Percentiles rank a stretch among this genome's conserved stretches.
Conservation (phyloP, 2,113 vertebrate species). For the Daphoenositta chrysoptera region DNA sequence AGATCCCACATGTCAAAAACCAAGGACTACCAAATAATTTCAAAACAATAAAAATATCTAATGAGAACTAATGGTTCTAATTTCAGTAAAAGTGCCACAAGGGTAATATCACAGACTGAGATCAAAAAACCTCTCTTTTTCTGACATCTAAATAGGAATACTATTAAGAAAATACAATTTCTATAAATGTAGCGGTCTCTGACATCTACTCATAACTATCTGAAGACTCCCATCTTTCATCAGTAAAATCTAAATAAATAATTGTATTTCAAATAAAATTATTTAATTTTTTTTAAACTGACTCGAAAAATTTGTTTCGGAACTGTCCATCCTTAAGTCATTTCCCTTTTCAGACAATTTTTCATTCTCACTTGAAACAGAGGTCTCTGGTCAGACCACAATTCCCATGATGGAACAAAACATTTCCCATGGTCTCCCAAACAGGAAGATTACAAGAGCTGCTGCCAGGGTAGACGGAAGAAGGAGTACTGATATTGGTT, state of each 20-base stretch:
- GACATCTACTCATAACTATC: background rate
- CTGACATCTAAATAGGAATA: background rate
- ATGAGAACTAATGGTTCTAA: background rate
- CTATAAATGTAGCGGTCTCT: background rate
- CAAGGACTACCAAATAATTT: background rate
- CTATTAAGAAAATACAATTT: background rate
- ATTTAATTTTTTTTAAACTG: background rate
- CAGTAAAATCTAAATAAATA: background rate
- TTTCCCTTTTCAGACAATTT: background rate
- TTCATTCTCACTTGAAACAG: background rate
- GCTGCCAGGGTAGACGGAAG: background rate
- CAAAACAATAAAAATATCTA: background rate
- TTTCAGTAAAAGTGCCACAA: background rate
- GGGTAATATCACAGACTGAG: background rate
- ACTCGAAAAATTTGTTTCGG: background rate
- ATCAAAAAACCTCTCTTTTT: background rate
- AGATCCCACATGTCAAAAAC: background rate
- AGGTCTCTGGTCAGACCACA: background rate
- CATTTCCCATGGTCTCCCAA: background rate
- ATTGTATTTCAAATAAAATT: background rate
- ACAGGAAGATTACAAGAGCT: background rate
- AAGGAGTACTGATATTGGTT: too few species aligned
- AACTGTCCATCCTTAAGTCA: background rate
- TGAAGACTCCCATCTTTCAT: background rate
- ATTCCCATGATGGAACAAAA: background rate